Base-by-base conservation (phyloP, 2,888 invertebrate genomes). In the Philereme vetulata region DNA sequence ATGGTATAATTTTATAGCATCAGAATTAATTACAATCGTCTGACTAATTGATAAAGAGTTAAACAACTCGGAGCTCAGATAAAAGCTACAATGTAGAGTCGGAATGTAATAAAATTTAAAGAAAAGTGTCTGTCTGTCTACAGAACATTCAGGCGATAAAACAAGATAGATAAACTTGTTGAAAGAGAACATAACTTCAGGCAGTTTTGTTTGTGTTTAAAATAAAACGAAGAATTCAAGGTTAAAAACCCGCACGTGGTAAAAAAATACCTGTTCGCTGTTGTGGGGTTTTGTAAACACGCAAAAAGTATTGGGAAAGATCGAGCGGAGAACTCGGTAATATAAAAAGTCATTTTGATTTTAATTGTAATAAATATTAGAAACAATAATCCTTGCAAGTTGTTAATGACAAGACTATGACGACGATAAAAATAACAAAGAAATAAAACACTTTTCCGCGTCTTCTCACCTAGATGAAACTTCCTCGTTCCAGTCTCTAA, bases 401-500 rank as follows among this genome's bases (percentile, higher is more conserved):
- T 1, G n/a, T 9, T 42, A 42, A 7, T 42, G 4, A 47, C 40
- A 32, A 35, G 11, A 21, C 4, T 4, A 45, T 45, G 56, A 45
- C 45, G 33, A 45, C 8, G 11, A 42, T 46, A 46, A 46, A 36
- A 43, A 43, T 43, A 32, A 49, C 48, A 52, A 58, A 52, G 48
- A 10, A 48, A 58, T 10, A 44, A 53, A 54, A 50, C 36, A 4
- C 49, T 50, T 40, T 58, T 62, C 64, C 58, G 64, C 59, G 51
- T 48, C 56, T 48, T 51, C 53, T 50, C 34, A 43, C 56, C 64
- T 56, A 66, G 57, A 65, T 65, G 52, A 52, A 45, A 62, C 62
- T 66, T 68, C 66, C 68, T 62, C 64, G 54, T 68, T 68, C 66
- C 62, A 64, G 11, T 36, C 52, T 33, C 44, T 59, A 51, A 60